Conservation (phyloP, 2,113 vertebrate genomes). For the Pterocles orientalis region DNA sequence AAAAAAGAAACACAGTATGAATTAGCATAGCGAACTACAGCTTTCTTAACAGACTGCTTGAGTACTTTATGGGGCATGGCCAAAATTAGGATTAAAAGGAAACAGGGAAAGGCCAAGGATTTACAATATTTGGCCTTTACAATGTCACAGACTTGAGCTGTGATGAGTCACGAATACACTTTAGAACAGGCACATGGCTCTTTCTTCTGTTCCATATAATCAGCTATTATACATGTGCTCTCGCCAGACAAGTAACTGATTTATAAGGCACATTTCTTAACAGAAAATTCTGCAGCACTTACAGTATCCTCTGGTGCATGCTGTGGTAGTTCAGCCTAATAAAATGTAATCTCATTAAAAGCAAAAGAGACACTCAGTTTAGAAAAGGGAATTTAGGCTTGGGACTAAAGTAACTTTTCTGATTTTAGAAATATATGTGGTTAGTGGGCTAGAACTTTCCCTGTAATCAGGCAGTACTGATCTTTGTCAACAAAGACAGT, state of each 20-base stretch:
- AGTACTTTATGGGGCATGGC: constrained; percentile 22
- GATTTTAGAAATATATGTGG: not conserved
- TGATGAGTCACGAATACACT: not conserved
- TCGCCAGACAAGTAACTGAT: not conserved
- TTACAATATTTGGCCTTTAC: not conserved
- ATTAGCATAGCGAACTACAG: constrained; percentile 53
- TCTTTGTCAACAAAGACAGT: not conserved
- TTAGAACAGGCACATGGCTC: not conserved
- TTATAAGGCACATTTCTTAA: not conserved
- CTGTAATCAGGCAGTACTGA: not conserved
- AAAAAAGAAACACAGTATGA: not conserved
- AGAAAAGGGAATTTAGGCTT: not conserved
- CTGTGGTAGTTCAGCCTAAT: not conserved
- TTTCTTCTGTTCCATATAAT: not conserved
- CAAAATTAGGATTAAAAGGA: not conserved
- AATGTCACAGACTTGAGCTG: not conserved
- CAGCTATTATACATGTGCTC: not conserved
- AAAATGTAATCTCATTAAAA: not conserved
- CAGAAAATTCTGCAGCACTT: not conserved
- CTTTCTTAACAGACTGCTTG: constrained; percentile 11
- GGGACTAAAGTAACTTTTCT: not conserved
- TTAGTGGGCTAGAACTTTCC: not conserved
- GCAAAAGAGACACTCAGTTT: not conserved
- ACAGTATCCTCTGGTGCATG: not conserved
- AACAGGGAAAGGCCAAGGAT: not conserved